These are phyloP conservation scores for Netta rufina DNA, from an alignment of 2,797 vertebrate genomes.

Conservation along the genomic window DNA sequence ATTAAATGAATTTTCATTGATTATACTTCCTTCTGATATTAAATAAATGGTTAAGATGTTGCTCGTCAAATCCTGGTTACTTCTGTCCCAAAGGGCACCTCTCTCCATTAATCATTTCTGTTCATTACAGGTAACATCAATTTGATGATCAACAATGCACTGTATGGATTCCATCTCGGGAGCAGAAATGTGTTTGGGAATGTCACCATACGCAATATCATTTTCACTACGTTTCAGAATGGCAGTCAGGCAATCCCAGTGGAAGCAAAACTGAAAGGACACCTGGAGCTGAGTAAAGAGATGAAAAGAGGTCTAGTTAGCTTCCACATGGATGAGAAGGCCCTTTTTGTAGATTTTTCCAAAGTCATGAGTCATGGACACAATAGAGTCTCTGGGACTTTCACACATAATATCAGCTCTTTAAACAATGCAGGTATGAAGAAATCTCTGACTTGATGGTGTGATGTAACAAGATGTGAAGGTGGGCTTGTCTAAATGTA, in stretches of 20 bases:
- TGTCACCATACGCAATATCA: neutral
- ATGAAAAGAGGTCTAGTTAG: conserved; percentile 62
- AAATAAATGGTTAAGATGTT: neutral
- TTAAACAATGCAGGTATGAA: conserved; percentile 67
- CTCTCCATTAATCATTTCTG: neutral
- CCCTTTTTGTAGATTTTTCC: conserved; percentile 77
- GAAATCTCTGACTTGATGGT: neutral
- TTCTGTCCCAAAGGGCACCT: neutral
- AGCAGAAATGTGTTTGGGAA: conserved; percentile 67
- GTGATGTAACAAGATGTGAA: neutral
- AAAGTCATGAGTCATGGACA: conserved; percentile 24
- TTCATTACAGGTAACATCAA: conserved; percentile 79
- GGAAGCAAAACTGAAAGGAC: conserved; percentile 49
- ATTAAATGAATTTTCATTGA: no score
- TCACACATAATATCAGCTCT: conserved; percentile 75
- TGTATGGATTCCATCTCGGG: conserved; percentile 78
- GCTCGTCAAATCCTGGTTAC: neutral
- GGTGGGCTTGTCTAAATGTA: neutral
- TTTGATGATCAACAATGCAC: conserved; percentile 69
- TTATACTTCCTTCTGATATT: neutral
- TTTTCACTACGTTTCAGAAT: conserved; percentile 59
- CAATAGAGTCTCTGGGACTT: conserved; percentile 61
- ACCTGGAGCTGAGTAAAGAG: conserved; percentile 26
- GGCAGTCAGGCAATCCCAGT: conserved; percentile 31
- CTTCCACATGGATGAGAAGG: conserved; percentile 65